phyloP scores from a whole-genome alignment of 30 jellyfish, hydroid and myxozoan species.

The Catostylus mosaicus region DNA sequence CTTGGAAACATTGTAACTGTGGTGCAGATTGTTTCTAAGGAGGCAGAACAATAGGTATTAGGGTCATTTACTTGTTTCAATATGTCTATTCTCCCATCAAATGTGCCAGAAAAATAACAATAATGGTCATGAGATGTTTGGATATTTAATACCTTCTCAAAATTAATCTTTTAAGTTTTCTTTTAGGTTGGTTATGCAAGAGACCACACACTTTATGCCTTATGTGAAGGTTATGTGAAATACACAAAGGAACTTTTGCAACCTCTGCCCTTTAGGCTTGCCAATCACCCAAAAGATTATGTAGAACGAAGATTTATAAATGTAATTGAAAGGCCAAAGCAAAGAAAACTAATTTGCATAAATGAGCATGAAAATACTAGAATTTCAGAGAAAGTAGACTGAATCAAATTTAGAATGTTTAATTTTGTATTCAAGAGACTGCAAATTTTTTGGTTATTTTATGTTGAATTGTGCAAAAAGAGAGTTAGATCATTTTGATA shows the following conservation, averaged over 20 bases:
- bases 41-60: too few relatives aligned
- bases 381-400: not conserved
- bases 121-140: too few relatives aligned
- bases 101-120: too few relatives aligned
- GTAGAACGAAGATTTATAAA: constrained; percentile 80
- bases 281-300: constrained; percentile 61
- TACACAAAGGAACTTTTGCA: constrained; percentile 68
- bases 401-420: too few relatives aligned
- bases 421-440: too few relatives aligned
- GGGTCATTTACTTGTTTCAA: too few relatives aligned
- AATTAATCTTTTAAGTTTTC: not conserved
- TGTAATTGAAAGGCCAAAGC: constrained; percentile 80
- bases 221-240: constrained; percentile 90
- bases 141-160: not conserved
- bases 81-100: too few relatives aligned
- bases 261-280: constrained; percentile 49
- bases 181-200: constrained; percentile 87
- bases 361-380: constrained; percentile 48
- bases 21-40: too few relatives aligned
- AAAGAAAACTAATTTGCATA: constrained; percentile 72
- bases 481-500: too few relatives aligned
- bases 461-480: too few relatives aligned
- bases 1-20: too few relatives aligned
- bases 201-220: constrained; percentile 87
- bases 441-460: too few relatives aligned